These are phyloP conservation scores for Platalea minor DNA, from an alignment of 2,797 vertebrate species.

Conservation along the genomic window DNA sequence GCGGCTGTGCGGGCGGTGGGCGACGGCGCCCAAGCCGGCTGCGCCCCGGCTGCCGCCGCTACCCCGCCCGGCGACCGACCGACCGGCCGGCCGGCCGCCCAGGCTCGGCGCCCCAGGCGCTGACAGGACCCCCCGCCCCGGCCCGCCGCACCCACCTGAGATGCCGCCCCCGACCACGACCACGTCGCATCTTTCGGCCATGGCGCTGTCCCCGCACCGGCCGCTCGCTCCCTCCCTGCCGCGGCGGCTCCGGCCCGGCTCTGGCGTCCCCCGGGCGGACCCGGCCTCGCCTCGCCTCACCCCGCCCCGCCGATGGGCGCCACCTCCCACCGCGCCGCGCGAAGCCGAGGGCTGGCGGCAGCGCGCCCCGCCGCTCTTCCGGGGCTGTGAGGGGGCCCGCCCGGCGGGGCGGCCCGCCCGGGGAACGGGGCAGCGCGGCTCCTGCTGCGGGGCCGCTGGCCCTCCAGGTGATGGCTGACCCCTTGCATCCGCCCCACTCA, in stretches of 20 bases:
- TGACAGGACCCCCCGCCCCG: not conserved
- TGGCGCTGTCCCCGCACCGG: slow-evolving; percentile 51
- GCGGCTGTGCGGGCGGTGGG: not conserved
- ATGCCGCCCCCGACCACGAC: slow-evolving; percentile 91
- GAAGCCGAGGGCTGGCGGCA: not conserved
- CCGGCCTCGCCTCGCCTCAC: not conserved
- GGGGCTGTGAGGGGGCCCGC: no score
- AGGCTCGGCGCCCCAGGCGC: not conserved
- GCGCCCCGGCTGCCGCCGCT: not conserved
- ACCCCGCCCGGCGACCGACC: no score
- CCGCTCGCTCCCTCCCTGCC: not conserved
- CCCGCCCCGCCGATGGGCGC: not conserved
- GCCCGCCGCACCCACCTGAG: slow-evolving; percentile 79
- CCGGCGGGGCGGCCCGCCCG: no score
- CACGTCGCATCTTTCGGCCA: slow-evolving; percentile 85
- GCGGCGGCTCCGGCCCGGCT: not conserved
- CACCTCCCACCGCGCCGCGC: not conserved
- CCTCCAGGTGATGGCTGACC: not conserved
- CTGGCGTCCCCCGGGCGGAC: not conserved
- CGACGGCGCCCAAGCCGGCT: not conserved
- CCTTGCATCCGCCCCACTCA: no score
- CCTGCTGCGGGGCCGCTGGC: not conserved
- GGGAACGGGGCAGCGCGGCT: no score
- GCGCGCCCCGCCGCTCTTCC: fast-evolving
- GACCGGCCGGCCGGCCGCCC: no score